These are phyloP conservation scores for Linyphia triangularis DNA, from an alignment of 2,888 invertebrate species.

Conservation along the genomic window DNA sequence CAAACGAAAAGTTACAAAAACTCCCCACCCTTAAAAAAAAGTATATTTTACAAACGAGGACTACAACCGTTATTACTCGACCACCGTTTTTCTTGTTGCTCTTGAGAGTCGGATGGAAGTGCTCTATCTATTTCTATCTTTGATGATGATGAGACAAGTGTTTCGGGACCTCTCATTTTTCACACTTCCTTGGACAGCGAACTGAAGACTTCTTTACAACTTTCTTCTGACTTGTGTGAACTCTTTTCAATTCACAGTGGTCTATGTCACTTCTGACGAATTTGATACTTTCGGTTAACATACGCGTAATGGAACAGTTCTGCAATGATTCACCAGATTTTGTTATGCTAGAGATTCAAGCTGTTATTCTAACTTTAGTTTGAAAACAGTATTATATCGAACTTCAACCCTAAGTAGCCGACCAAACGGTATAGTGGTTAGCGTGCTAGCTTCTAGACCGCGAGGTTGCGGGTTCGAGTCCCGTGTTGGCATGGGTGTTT, in stretches of 20 bases:
- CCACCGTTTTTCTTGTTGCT: slow-evolving; percentile 20
- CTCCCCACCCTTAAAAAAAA: slow-evolving; percentile 11
- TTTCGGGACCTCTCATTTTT: slow-evolving; percentile 59
- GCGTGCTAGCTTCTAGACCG: no score
- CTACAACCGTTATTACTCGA: slow-evolving; percentile 54
- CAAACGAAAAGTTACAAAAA: slow-evolving; percentile 4
- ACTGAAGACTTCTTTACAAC: slow-evolving; percentile 9
- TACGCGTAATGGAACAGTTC: neutral
- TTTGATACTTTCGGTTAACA: neutral
- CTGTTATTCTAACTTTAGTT: no score
- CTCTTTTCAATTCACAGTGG: no score
- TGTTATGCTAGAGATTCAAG: no score
- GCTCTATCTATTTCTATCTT: slow-evolving; percentile 15
- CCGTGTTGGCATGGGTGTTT: no score
- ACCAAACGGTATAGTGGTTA: no score
- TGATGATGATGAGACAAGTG: slow-evolving; percentile 61
- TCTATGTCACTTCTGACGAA: no score
- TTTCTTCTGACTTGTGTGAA: no score
- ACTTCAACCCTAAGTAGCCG: no score
- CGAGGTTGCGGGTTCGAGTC: no score
- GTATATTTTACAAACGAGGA: slow-evolving; percentile 45
- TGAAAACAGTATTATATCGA: no score
- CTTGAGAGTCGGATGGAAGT: neutral
- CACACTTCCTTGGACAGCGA: slow-evolving; percentile 59
- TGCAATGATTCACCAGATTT: neutral